Conservation (phyloP, 2,113 vertebrate genomes). For the Grus americana region DNA sequence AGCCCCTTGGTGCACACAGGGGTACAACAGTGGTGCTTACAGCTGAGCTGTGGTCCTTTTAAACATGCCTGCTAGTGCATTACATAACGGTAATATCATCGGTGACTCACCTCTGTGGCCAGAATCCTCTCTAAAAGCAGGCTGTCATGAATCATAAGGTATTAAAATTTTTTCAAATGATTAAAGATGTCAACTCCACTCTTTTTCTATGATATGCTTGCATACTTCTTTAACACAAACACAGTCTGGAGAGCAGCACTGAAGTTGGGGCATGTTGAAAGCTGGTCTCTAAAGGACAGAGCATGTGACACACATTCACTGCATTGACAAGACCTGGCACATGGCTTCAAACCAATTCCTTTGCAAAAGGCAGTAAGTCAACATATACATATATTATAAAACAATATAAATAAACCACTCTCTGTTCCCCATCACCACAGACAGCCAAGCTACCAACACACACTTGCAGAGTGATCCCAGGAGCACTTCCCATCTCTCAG, state of each 20-base stretch:
- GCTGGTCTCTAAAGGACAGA: neutral
- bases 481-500: neutral
- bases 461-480: neutral
- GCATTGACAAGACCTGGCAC: neutral
- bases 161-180: neutral
- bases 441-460: neutral
- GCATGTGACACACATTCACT: fast-evolving
- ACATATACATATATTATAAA: neutral
- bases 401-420: neutral
- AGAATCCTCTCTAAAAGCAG: neutral
- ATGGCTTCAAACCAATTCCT: neutral
- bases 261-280: neutral
- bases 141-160: neutral
- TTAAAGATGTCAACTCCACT: neutral
- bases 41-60: neutral
- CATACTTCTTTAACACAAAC: neutral
- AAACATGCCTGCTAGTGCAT: neutral
- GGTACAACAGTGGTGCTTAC: fast-evolving
- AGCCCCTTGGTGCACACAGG: neutral
- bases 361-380: neutral
- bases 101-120: neutral
- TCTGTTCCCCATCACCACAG: neutral
- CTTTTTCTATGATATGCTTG: neutral
- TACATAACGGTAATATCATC: neutral
- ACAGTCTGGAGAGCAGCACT: neutral